A percentile compares a stretch with the other conserved stretches of the same genome.
Conservation (phyloP, 2,888 invertebrate genomes). For the Leptopilina drosophilae region DNA sequence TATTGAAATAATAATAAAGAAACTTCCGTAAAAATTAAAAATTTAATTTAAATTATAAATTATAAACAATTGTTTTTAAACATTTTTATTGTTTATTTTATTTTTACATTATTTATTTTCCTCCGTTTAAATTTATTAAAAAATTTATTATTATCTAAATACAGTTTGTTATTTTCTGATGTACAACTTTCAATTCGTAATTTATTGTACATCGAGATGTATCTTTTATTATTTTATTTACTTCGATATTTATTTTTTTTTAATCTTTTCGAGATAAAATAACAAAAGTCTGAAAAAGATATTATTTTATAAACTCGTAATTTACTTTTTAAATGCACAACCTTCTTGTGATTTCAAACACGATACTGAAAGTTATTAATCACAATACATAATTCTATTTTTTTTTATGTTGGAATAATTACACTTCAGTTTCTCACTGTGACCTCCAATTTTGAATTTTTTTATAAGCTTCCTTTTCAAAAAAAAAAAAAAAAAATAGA, state of each 20-base stretch:
- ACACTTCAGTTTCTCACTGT: neutral
- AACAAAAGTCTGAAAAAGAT: neutral
- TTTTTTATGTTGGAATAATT: constrained; percentile 8
- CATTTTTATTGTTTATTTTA: too few relatives aligned
- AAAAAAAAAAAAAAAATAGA: neutral
- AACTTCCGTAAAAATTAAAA: too few relatives aligned
- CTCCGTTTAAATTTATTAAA: neutral
- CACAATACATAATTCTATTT: constrained; percentile 17
- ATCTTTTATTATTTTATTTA: neutral
- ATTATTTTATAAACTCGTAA: neutral
- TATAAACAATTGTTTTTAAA: too few relatives aligned
- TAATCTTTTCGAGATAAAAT: neutral
- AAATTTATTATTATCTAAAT: constrained; percentile 1
- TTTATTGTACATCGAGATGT: neutral
- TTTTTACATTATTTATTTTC: too few relatives aligned
- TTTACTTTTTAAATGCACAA: neutral
- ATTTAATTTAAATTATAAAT: too few relatives aligned
- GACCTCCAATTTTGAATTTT: constrained; percentile 14
- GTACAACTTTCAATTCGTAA: neutral
- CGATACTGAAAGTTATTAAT: constrained; percentile 4
- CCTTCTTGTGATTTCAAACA: neutral
- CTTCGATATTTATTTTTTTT: neutral
- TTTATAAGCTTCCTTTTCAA: constrained; percentile 10
- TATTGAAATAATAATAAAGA: too few relatives aligned
- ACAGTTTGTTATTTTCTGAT: neutral